Evolutionary conservation across 2,797 vertebrate genomes (phyloP).

Genomic region (Microctenopoma lineatum): DNA sequence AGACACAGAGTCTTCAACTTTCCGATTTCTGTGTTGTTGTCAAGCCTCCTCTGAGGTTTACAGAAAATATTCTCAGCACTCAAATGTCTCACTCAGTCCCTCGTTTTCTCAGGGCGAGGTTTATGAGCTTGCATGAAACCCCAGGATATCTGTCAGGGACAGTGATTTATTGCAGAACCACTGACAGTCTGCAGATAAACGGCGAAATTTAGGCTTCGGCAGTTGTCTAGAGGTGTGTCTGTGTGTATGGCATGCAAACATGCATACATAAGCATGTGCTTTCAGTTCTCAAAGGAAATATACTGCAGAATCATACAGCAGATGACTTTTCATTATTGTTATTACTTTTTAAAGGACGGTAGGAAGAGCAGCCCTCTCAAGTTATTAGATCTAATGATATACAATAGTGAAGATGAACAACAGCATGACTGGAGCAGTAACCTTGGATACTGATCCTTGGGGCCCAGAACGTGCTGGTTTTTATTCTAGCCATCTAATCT

Average conservation of each 20-base stretch:
- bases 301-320: constrained; percentile 42
- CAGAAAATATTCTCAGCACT: constrained; percentile 30
- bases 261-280: constrained; percentile 57
- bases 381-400: constrained; percentile 56
- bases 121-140: constrained; percentile 66
- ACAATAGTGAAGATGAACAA: constrained; percentile 31
- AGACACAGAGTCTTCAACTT: constrained; percentile 24
- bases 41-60: constrained; percentile 30
- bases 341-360: constrained; percentile 53
- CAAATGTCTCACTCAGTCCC: constrained; percentile 43
- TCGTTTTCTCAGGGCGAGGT: constrained; percentile 42
- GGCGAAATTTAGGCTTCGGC: constrained; percentile 64
- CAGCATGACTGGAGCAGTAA: constrained; percentile 24
- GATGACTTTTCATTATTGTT: constrained; percentile 68
- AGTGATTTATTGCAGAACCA: constrained; percentile 68
- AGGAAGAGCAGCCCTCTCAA: constrained; percentile 20
- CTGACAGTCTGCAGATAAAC: constrained; percentile 61
- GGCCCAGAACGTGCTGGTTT: constrained; percentile 23
- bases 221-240: constrained; percentile 37
- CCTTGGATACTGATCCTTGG: constrained; percentile 42
- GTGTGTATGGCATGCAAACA: constrained; percentile 41
- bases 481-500: constrained; percentile 33
- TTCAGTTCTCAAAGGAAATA: constrained; percentile 62
- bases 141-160: constrained; percentile 58
- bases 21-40: constrained; percentile 26